phyloP scores from a whole-genome alignment of 1,140 invertebrate species.

The honey bee (Apis mellifera) region DNA sequence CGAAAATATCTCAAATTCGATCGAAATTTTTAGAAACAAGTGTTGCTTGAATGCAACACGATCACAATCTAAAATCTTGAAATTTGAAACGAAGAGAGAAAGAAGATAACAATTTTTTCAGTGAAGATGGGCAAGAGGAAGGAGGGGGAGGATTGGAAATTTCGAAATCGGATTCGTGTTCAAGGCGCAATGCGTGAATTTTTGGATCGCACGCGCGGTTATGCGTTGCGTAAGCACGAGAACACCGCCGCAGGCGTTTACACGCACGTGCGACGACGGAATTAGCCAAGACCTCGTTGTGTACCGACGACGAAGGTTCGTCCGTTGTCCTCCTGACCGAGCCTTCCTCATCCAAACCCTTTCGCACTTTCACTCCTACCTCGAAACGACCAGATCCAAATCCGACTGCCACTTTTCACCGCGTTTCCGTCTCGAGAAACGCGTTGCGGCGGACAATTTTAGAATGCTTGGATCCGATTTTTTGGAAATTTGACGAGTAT shows the following conservation, averaged over 20 bases:
- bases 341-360: slow-evolving; percentile 34
- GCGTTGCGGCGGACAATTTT: slow-evolving; percentile 48
- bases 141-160: not conserved
- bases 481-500: no score
- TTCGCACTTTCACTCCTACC: slow-evolving; percentile 27
- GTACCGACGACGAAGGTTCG: slow-evolving; percentile 36
- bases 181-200: slow-evolving; percentile 50
- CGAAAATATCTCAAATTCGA: no score
- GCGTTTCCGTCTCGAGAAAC: no score
- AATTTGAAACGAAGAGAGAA: not conserved
- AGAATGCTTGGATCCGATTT: slow-evolving; percentile 31
- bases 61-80: no score
- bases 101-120: not conserved
- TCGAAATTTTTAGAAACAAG: no score
- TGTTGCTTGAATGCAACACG: no score
- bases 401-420: no score
- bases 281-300: slow-evolving; percentile 70
- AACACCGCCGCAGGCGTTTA: slow-evolving; percentile 55
- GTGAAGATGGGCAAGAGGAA: no score
- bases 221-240: slow-evolving; percentile 71
- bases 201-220: slow-evolving; percentile 48
- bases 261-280: slow-evolving; percentile 74
- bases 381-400: no score
- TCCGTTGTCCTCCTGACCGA: slow-evolving; percentile 34
- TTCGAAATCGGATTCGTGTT: not conserved